phyloP scores from a whole-genome alignment of 23 tunicate genomes.

The Ciona savignyi region DNA sequence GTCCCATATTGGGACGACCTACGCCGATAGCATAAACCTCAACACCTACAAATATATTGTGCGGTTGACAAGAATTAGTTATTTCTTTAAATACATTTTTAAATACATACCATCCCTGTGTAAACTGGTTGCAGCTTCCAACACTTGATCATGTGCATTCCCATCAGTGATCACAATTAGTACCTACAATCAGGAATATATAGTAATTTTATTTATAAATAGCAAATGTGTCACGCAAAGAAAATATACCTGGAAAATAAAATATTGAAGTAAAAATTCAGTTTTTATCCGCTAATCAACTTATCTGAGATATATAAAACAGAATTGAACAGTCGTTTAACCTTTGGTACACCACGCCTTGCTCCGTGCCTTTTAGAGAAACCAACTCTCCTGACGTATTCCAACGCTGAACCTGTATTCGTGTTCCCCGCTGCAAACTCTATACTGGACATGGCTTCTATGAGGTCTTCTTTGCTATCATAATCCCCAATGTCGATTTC shows the following conservation, averaged over 20 bases:
- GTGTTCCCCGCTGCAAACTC: conserved; percentile 43
- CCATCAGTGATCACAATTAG: conserved; percentile 76
- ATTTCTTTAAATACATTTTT: too few species aligned
- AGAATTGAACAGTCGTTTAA: too few species aligned
- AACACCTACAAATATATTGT: conserved; percentile 17
- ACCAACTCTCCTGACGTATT: conserved; percentile 34
- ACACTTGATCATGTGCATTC: conserved; percentile 46
- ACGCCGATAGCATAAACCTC: conserved; percentile 88
- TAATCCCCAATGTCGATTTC: conserved; percentile 58
- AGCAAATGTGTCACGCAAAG: background rate
- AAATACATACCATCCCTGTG: conserved; percentile 37
- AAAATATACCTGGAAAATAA: background rate
- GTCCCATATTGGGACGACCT: conserved; percentile 41
- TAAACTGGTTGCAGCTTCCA: conserved; percentile 32
- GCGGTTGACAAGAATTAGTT: background rate
- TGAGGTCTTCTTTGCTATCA: conserved; percentile 35
- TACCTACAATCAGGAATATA: too few species aligned
- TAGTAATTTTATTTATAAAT: too few species aligned
- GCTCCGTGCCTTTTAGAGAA: conserved; percentile 52
- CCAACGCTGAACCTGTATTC: conserved; percentile 62
- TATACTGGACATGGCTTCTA: conserved; percentile 30
- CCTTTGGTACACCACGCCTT: conserved; percentile 57
- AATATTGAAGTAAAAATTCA: conserved; percentile 1
- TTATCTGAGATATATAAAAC: too few species aligned
- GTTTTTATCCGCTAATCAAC: too few species aligned